Evolutionary conservation across 2,113 vertebrate genomes (phyloP).

Genomic region (Excalfactoria chinensis): DNA sequence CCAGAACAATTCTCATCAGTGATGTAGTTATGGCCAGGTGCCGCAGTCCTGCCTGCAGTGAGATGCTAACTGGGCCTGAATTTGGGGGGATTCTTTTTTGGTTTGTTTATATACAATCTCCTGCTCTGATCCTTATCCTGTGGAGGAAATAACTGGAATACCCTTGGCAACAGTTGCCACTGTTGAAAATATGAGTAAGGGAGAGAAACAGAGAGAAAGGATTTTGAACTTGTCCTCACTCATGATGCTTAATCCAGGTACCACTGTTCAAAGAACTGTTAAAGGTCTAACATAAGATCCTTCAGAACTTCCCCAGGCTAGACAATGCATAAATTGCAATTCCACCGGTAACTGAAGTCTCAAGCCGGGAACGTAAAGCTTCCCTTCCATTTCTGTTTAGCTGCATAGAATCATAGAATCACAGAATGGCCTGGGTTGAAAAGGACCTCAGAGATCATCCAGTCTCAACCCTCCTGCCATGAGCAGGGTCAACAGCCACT

Average conservation of each 20-base stretch:
- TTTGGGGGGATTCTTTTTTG: slow-evolving; percentile 13
- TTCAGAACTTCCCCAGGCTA: slow-evolving; percentile 4
- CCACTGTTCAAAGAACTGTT: not conserved
- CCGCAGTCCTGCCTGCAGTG: not conserved
- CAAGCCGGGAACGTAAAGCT: not conserved
- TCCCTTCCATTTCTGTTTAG: not conserved
- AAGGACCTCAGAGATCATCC: too few relatives aligned
- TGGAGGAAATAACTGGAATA: slow-evolving; percentile 43
- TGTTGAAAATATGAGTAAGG: not conserved
- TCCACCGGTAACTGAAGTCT: not conserved
- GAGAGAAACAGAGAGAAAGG: not conserved
- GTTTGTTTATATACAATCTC: not conserved
- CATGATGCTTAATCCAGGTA: not conserved
- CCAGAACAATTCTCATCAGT: not conserved
- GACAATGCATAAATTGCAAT: not conserved
- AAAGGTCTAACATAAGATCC: not conserved
- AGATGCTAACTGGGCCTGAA: not conserved
- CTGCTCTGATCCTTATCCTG: not conserved
- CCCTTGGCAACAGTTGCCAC: not conserved
- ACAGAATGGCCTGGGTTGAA: too few relatives aligned
- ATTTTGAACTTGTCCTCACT: not conserved
- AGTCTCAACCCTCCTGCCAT: too few relatives aligned
- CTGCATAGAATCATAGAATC: not conserved
- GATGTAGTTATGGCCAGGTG: not conserved
- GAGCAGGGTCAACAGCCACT: too few relatives aligned